A percentile compares a stretch with the other conserved stretches of the same genome.
Evolutionary conservation across 2,797 vertebrate species (phyloP).

Genomic region (Hypotaenidia okinawae): DNA sequence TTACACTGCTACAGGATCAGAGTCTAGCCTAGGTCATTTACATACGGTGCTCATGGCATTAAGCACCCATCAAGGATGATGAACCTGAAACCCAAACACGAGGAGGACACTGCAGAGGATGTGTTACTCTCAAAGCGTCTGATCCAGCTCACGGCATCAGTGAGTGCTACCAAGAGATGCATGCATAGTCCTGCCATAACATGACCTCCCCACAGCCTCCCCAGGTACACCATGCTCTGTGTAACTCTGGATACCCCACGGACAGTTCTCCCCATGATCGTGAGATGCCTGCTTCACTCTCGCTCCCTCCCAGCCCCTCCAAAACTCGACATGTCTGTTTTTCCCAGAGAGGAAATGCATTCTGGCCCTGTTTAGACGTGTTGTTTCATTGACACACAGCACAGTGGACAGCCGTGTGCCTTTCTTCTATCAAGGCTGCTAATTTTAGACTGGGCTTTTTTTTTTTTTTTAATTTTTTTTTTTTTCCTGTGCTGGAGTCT

Average conservation of each 20-base stretch:
- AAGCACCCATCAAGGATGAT: neutral
- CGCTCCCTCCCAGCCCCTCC: neutral
- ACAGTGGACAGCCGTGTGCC: constrained; percentile 56
- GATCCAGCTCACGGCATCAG: neutral
- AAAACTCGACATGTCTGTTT: neutral
- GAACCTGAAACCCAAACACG: neutral
- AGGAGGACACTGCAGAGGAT: neutral
- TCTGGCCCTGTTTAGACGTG: constrained; percentile 67
- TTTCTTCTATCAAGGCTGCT: constrained; percentile 80
- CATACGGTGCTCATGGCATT: neutral
- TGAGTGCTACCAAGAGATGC: neutral
- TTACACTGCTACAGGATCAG: neutral
- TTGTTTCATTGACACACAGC: constrained; percentile 79
- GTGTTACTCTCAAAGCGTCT: neutral
- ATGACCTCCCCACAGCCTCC: neutral
- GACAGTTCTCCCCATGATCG: neutral
- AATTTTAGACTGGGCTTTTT: constrained; percentile 87
- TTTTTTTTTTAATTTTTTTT: constrained; percentile 51
- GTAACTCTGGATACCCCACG: neutral
- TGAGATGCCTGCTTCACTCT: neutral
- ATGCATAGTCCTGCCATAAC: neutral
- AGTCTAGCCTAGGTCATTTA: neutral
- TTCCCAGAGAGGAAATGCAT: constrained; percentile 69
- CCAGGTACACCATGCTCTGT: accelerated
- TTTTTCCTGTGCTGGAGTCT: constrained; percentile 77